Evolutionary conservation across 2,113 vertebrate genomes (phyloP), one percentile per base, ranked within the genome.

Genomic region (Plestiodon gilberti): DNA sequence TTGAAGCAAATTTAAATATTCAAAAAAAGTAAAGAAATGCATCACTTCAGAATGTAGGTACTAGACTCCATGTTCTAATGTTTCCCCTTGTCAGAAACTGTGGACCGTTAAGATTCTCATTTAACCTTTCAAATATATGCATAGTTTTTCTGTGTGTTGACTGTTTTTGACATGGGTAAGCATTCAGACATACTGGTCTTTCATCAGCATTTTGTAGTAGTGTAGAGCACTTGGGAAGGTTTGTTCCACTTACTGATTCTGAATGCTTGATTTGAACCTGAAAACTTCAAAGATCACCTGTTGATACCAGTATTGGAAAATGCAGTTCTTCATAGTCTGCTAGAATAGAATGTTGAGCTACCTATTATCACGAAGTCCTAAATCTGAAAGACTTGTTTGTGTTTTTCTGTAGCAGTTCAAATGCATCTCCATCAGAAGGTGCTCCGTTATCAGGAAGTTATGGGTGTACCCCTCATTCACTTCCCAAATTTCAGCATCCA

Each of bases 401-500:
- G 55, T 85, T 82, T 89, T 79, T 87, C 55, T 75, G 18, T 96
- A 98, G 97, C 96, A 98, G 98, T 95, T 98, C 97, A 77, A 97
- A 96, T 77, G 96, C 97, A 28, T 99, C 98, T 0, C 98, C 98
- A 43, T 98, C 97, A 59, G 98, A 98, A 95, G 97, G 97, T 73
- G 93, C 92, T 13, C 96, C 96, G 0, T 93, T 97, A 9, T 82
- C 94, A 8, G 97, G 97, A 92, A 95, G 93, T 76, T 97, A 97
- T 0, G 96, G 97, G 78, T 98, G 97, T 87, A 98, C 98, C n/a
- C 98, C 98, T 28, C 98, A 98, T 88, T 98, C 98, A 25, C 96
- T 99, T 88, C 98, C 99, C 78, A 99, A 98, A 71, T 98, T 98
- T 94, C 98, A 98, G 95, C 99, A 99, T 90, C 98, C 99, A 52